Evolutionary conservation across 2,797 vertebrate species (phyloP), one percentile per base, ranked within the genome.

Genomic region (Carapus acus): DNA sequence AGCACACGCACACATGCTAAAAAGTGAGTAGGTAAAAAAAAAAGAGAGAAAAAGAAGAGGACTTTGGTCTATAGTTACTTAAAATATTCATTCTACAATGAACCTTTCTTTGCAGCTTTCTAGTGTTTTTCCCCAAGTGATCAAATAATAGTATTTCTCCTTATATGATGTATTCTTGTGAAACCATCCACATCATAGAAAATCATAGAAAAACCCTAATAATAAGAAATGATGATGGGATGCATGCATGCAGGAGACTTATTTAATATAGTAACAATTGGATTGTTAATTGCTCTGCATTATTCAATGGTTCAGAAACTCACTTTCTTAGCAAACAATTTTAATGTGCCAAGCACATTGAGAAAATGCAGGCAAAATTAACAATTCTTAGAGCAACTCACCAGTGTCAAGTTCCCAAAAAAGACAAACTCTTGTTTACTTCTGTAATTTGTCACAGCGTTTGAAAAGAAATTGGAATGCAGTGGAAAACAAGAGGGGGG

Each of bases 31-130:
- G 8, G 16, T 8, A 8, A 21, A 39, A 31, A 22, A n/a, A n/a
- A n/a, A n/a, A n/a, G n/a, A n/a, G n/a, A n/a, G n/a, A n/a, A n/a
- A n/a, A n/a, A n/a, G n/a, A n/a, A n/a, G n/a, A n/a, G n/a, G n/a
- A n/a, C n/a, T n/a, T n/a, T n/a, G n/a, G n/a, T n/a, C n/a, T 16
- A 6, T 6, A 18, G n/a, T 49, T 19, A 15, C 13, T 24, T 71
- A 22, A 64, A 67, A 54, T 47, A 54, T 60, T 67, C 27, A 60
- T 6, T 14, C 22, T 50, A 37, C 23, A 34, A 27, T 4, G 24
- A 27, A 27, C 31, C 8, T 44, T 27, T 56, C 66, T 62, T n/a
- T n/a, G n/a, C n/a, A n/a, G n/a, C n/a, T n/a, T n/a, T n/a, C n/a
- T n/a, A n/a, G n/a, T n/a, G n/a, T n/a, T n/a, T n/a, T n/a, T n/a